Evolutionary conservation across 1,140 invertebrate species (phyloP), one percentile per base, ranked within the genome.

Genomic region (Euwallacea fornicatus): DNA sequence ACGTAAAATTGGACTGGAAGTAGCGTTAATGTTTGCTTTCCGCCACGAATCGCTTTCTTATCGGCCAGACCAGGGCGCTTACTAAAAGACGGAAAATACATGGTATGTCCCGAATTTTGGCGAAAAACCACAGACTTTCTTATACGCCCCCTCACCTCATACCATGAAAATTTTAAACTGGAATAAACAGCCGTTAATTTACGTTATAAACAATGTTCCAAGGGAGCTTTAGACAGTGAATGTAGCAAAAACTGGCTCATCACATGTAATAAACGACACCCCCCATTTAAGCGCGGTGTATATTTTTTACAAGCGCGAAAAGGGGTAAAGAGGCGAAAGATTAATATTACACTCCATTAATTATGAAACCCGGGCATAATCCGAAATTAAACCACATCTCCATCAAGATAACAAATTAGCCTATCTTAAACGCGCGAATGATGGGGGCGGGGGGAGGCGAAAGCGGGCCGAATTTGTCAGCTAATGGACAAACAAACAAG

Each of bases 401-500:
- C 58, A 69, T 69, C 66, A 69, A 61, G 66, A 70, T 70, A 70
- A 70, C 68, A 70, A 70, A 70, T 70, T 70, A 69, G 66, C 66
- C 21, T 69, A 69, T 69, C 66, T 62, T 62, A 69, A 61, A 8
- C 59, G 66, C 7, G 66, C 55, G 16, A 15, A 21, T 41, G 60
- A 16, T 15, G n/a, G 66, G 42, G 16, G 41, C 9, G 13, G n/a
- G 41, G 56, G 9, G 9, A 44, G 21, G 64, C 63, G 66, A 71
- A 66, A 71, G 66, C 63, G 46, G 46, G 41, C 53, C 47, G 53
- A 71, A 66, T 71, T 71, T 71, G 69, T 71, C 69, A 60, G 63
- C 53, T 71, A 71, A 71, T 71, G 69, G 69, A 66, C 69, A 71
- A 66, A 71, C 69, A 71, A 59, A 71, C 69, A 66, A 71, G 63